phyloP scores from a whole-genome alignment of 1,140 invertebrate species.

The Drosophila pachea region DNA sequence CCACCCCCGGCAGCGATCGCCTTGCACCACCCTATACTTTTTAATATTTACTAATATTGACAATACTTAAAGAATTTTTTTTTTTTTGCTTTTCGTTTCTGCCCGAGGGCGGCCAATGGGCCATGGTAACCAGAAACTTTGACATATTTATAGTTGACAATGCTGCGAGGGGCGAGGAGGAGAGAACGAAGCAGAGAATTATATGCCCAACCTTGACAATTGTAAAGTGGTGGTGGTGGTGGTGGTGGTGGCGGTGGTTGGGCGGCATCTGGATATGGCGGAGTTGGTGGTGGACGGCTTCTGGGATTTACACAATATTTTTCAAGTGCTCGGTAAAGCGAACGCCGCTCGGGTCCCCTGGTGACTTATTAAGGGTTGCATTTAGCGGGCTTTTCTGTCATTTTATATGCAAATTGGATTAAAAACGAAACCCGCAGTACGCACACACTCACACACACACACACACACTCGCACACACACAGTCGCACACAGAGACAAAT shows the following conservation, averaged over 20 bases:
- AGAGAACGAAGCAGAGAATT: constrained; percentile 18
- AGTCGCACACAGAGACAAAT: constrained; percentile 27
- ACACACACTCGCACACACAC: constrained; percentile 44
- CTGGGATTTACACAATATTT: constrained; percentile 73
- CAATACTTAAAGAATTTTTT: constrained; percentile 69
- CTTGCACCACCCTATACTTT: constrained; percentile 44
- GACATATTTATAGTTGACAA: constrained; percentile 74
- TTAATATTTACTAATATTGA: constrained; percentile 78
- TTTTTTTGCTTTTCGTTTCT: background rate
- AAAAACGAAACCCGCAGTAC: constrained; percentile 43
- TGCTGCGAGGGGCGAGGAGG: background rate
- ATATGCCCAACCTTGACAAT: constrained; percentile 70
- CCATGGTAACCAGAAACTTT: constrained; percentile 76
- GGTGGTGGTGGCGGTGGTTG: constrained; percentile 49
- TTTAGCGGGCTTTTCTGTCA: constrained; percentile 75
- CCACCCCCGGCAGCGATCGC: constrained; percentile 27
- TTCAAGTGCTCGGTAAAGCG: constrained; percentile 67
- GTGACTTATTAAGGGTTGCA: constrained; percentile 77
- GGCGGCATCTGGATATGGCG: background rate
- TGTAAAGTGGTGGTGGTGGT: constrained; percentile 58
- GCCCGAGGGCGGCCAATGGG: constrained; percentile 47
- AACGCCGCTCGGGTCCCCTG: constrained; percentile 65
- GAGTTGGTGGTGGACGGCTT: constrained; percentile 30
- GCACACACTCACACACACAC: constrained; percentile 51
- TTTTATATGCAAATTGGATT: constrained; percentile 77